Evolutionary conservation across 2,888 invertebrate genomes (phyloP), one percentile per base, ranked within the genome.

Genomic region (Abrostola triplasia): DNA sequence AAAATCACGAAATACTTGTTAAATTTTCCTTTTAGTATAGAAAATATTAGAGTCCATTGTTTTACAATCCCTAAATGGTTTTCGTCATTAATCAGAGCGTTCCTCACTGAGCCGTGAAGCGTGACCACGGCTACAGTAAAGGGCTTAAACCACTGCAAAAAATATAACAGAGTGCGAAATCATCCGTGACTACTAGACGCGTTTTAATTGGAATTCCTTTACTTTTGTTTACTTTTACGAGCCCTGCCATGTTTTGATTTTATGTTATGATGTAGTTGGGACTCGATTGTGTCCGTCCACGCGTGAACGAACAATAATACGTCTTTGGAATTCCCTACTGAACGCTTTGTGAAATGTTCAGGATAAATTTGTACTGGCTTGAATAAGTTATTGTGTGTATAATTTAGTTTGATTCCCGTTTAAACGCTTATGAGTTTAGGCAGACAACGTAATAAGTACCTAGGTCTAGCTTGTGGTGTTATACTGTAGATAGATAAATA

Each of bases 71-170:
- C 59, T 67, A 48, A 62, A 64, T 44, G 60, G 56, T 66, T 72
- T 71, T 51, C 10, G 42, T 52, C 51, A 40, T 56, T 50, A 63
- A 72, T 72, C 66, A 57, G 64, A 53, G 47, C 38, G 52, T 48
- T 51, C 49, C 11, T 42, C 49, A 50, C 65, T 67, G 61, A 76
- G 62, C 75, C 42, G 38, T 36, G 69, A 62, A 53, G 59, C 73
- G 75, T 77, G 76, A 65, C 65, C 24, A 36, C 42, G 48, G 53
- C 52, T 60, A 50, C 60, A 65, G 55, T 61, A 49, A 65, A 75
- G 61, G 66, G 76, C 67, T 77, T 74, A 38, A 13, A 55, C 37
- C 49, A 35, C 48, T 47, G 60, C 64, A 61, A 75, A 76, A 76
- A 66, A 74, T 56, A n/a, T 42, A 55, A 70, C 67, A 68, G 59